Evolutionary conservation across 2,797 vertebrate species (phyloP), one percentile per base, ranked within the genome.

Genomic region (Myotis myotis): DNA sequence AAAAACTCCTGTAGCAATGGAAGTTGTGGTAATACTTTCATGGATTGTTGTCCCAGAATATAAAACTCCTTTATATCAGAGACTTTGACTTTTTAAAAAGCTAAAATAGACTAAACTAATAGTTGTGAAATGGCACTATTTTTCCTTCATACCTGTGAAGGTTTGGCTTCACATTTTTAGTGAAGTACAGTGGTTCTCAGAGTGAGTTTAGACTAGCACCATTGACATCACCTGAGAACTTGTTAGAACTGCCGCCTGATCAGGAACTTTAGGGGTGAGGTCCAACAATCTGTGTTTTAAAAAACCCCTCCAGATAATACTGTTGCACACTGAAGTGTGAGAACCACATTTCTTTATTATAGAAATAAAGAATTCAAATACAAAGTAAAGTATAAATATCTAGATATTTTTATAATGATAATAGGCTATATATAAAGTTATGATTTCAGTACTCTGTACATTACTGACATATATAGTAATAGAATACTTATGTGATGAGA

Each of bases 321-420:
- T 47, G 11, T 47, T 47, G 12, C 47, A 47, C 47, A 47, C 47
- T 47, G 47, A 47, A 47, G 10, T 38, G 12, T 79, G 72, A 66
- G 74, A 85, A 79, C 25, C 68, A 76, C 20, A 28, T 79, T 57
- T 57, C 71, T 70, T 55, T 57, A 20, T 44, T 57, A 70, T 8
- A 89, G 76, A 71, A 72, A 47, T 71, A 17, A 91, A 53, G 23
- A 92, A 62, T 70, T 71, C 76, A 87, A 87, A 84, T 84, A 22
- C 33, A 81, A 78, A 90, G 25, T 44, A 70, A 78, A 87, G 41
- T 72, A 6, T 82, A 66, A 41, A 71, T 87, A 36, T 28, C 60
- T n/a, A 76, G 44, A 55, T 91, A 84, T 81, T 81, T 81, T 76
- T 6, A 19, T 79, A 87, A 49, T 79, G 30, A 30, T 55, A 23